Evolutionary conservation across 1,140 invertebrate genomes (phyloP).

Genomic region (Drosophila tani): DNA sequence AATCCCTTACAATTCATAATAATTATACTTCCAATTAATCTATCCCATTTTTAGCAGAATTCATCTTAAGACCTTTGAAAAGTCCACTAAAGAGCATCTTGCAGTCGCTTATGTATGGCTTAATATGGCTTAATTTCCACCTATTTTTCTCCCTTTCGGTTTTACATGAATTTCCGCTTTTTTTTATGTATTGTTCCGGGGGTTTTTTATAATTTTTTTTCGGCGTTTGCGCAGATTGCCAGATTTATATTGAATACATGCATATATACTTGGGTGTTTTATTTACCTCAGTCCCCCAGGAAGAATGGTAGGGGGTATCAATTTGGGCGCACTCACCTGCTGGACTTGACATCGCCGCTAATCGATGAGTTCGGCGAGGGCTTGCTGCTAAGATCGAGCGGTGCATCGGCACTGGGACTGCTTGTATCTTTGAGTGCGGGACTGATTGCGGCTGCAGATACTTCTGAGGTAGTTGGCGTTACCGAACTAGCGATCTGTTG

Average conservation of each 20-base stretch:
- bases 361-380: conserved; percentile 85
- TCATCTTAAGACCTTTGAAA: not conserved
- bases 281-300: not conserved
- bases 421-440: conserved; percentile 86
- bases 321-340: conserved; percentile 64
- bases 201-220: conserved; percentile 59
- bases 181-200: conserved; percentile 48
- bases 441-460: conserved; percentile 75
- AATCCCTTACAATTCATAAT: no score
- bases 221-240: conserved; percentile 58
- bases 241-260: conserved; percentile 54
- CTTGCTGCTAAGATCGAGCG: conserved; percentile 92
- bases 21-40: not conserved
- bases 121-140: conserved; percentile 29
- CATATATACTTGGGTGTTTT: conserved; percentile 33
- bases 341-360: conserved; percentile 79
- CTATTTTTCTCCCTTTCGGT: conserved; percentile 30
- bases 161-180: conserved; percentile 51
- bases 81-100: conserved; percentile 8
- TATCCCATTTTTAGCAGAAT: not conserved
- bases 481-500: conserved; percentile 69
- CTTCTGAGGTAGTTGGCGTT: conserved; percentile 84
- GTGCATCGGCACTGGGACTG: conserved; percentile 87
- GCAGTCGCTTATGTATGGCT: not conserved
- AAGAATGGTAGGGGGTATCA: not conserved